These are phyloP conservation scores for Leptinotarsa tumamoca DNA, from an alignment of 2,888 invertebrate species.

Conservation along the genomic window DNA sequence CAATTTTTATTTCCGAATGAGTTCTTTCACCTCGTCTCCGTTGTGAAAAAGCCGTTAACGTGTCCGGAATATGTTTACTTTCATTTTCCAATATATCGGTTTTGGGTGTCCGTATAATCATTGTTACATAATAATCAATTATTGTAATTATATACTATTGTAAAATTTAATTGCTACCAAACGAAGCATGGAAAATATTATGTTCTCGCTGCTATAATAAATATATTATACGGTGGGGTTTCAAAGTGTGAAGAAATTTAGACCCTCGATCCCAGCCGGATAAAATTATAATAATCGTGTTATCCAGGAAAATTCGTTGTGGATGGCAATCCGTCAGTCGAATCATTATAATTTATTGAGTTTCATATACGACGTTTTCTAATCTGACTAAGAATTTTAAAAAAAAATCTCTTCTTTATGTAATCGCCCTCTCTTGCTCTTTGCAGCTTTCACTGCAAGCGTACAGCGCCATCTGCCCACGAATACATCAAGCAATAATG, in stretches of 20 bases:
- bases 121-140: slow-evolving; percentile 18
- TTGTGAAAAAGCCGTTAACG: slow-evolving; percentile 1
- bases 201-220: not conserved
- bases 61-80: slow-evolving; percentile 20
- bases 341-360: no score
- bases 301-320: no score
- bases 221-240: not conserved
- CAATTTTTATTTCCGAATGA: slow-evolving; percentile 15
- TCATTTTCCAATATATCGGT: slow-evolving; percentile 22
- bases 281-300: no score
- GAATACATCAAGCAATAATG: no score
- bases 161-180: slow-evolving; percentile 15
- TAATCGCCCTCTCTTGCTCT: no score
- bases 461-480: no score
- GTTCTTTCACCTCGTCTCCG: slow-evolving; percentile 19
- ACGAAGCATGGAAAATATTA: slow-evolving; percentile 7
- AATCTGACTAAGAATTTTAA: no score
- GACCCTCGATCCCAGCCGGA: no score
- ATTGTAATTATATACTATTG: slow-evolving; percentile 21
- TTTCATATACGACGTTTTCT: no score
- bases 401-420: no score
- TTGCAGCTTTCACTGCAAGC: no score
- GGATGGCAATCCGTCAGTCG: no score
- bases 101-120: slow-evolving; percentile 23
- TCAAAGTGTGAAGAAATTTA: not conserved